These are phyloP conservation scores for Gallinago paraguaiae DNA, from an alignment of 2,113 vertebrate species.

Conservation along the genomic window DNA sequence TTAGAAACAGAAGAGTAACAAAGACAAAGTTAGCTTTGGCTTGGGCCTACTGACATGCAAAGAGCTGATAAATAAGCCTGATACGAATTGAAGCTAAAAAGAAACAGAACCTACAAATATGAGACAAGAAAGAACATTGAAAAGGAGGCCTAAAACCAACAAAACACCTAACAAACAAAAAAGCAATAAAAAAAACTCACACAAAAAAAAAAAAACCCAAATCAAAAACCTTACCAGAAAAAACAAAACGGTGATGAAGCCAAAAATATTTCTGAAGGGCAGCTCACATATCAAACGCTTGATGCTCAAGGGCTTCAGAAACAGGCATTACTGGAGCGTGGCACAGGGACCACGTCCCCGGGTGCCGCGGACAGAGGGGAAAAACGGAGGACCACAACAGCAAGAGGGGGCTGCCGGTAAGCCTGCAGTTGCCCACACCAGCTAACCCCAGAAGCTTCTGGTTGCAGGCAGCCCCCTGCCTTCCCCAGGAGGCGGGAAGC, in stretches of 20 bases:
- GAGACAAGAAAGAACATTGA: accelerated
- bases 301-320: neutral
- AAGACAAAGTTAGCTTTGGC: neutral
- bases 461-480: neutral
- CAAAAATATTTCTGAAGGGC: accelerated
- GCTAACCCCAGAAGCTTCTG: neutral
- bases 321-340: accelerated
- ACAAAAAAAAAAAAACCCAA: too few relatives aligned
- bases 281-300: neutral
- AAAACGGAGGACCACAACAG: too few relatives aligned
- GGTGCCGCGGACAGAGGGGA: accelerated
- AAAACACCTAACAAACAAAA: neutral
- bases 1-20: neutral
- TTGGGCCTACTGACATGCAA: neutral
- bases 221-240: neutral
- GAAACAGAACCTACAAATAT: accelerated
- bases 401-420: neutral
- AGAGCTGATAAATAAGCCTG: neutral
- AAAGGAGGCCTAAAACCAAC: accelerated
- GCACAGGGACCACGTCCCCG: too few relatives aligned
- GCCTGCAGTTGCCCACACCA: neutral
- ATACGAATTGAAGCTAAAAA: accelerated
- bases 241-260: neutral
- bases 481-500: neutral
- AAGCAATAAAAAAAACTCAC: neutral